Percentiles rank a stretch among this genome's conserved stretches.
Conservation (phyloP, 2,113 vertebrate genomes). For the Phyllostomus discolor region DNA sequence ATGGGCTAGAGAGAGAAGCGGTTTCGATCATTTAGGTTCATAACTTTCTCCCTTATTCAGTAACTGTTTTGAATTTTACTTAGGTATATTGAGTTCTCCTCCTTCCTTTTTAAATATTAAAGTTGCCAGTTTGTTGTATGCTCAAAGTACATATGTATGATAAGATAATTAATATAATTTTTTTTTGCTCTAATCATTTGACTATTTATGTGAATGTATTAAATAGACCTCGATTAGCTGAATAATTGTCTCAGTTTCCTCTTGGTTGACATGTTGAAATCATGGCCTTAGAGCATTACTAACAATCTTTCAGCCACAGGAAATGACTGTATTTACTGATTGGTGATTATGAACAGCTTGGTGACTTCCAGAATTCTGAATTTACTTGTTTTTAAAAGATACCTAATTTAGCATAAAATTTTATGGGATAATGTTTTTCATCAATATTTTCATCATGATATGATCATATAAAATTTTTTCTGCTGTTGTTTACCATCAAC, state of each 20-base stretch:
- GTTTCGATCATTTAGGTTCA: neutral
- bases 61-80: neutral
- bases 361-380: neutral
- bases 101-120: neutral
- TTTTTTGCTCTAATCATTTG: neutral
- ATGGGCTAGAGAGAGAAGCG: neutral
- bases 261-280: neutral
- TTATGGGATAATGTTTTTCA: neutral
- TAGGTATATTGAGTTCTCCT: neutral
- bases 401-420: neutral
- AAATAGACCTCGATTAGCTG: neutral
- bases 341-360: neutral
- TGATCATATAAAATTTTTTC: neutral
- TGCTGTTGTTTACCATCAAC: neutral
- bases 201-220: neutral
- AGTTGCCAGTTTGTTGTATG: neutral
- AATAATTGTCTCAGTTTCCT: neutral
- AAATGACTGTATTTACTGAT: neutral
- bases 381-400: conserved; percentile 40
- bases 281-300: neutral
- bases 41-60: neutral
- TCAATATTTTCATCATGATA: neutral
- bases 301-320: neutral
- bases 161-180: neutral
- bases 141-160: neutral